A percentile compares a stretch with the other conserved stretches of the same genome.
phyloP scores from a whole-genome alignment of 2,113 vertebrate species.

The Cromileptes altivelis region DNA sequence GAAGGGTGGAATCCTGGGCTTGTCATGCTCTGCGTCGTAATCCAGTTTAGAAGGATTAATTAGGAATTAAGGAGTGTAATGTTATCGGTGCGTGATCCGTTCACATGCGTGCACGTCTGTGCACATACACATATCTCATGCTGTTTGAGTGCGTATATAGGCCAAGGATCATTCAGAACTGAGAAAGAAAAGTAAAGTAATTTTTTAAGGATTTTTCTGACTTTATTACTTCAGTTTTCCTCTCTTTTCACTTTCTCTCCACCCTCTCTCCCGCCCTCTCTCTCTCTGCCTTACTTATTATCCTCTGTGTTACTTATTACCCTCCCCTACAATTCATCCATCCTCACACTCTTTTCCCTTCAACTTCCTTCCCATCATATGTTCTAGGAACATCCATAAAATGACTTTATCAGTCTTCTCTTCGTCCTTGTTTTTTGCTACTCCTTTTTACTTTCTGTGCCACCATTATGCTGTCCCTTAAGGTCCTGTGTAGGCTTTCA shows the following conservation, averaged over 20 bases:
- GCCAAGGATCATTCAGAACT: conserved; percentile 65
- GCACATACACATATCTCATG: conserved; percentile 42
- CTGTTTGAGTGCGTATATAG: conserved; percentile 63
- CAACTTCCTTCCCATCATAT: conserved; percentile 35
- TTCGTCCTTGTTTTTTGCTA: conserved; percentile 51
- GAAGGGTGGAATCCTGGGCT: conserved; percentile 69
- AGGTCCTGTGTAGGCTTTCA: conserved; percentile 64
- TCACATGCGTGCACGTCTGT: conserved; percentile 41
- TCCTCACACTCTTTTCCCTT: conserved; percentile 35
- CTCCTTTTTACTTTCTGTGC: conserved; percentile 45
- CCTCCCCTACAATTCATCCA: conserved; percentile 23
- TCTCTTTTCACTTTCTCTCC: conserved; percentile 25
- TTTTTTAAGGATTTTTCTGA: conserved; percentile 39
- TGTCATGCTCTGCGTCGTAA: conserved; percentile 78
- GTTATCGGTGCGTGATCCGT: conserved; percentile 75
- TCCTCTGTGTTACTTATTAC: conserved; percentile 37
- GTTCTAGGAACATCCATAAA: conserved; percentile 53
- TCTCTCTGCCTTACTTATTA: conserved; percentile 40
- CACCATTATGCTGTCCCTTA: conserved; percentile 64
- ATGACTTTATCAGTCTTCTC: conserved; percentile 30
- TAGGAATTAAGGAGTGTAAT: conserved; percentile 85
- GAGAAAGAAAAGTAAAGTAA: conserved; percentile 60
- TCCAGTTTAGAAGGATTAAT: conserved; percentile 85
- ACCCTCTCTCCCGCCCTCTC: conserved; percentile 15
- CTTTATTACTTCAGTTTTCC: conserved; percentile 53